Evolutionary conservation across 2,113 vertebrate genomes (phyloP), one percentile per base, ranked within the genome.

Genomic region (Argyrosomus japonicus): DNA sequence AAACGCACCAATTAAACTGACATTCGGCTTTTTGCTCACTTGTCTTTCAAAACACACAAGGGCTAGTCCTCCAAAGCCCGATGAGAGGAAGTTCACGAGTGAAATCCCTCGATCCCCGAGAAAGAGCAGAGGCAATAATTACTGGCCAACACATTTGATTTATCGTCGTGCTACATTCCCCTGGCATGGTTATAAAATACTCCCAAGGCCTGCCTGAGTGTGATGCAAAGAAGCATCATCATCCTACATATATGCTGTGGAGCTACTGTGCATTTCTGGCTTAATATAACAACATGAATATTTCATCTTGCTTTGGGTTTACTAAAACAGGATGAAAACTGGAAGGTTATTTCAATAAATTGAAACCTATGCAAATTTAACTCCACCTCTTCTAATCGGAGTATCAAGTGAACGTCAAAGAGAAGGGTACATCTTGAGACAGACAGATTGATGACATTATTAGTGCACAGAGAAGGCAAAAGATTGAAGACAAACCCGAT

Each of bases 1-100:
- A 91, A 93, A 88, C 78, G 56, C 77, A 77, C 82, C 91, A 93
- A 93, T 94, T 93, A 93, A 91, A 92, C 86, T 88, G 89, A 91
- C 89, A 82, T 81, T 86, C 68, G 21, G 76, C 76, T 91, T 81
- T 90, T 86, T 76, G 88, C 87, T 91, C 79, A 43, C 91, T 93
- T 88, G 88, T 90, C 92, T 92, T 89, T 93, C 87, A 90, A 77
- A 86, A 85, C 79, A 81, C 88, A 79, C 40, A 56, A 78, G 84
- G 85, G 81, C 79, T 47, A 8, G 50, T 43, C 56, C 71, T 75
- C 65, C 61, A n/a, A 19, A 69, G 72, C 50, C 84, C 62, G 60
- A 54, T 36, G 79, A 83, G 87, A 75, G 68, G 75, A 91, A 70
- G 92, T 77, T 85, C 80, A 83, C 45, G 25, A 73, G 85, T 80